Base-by-base conservation (phyloP, 1,140 invertebrate species). In the Drosophila dunni region DNA sequence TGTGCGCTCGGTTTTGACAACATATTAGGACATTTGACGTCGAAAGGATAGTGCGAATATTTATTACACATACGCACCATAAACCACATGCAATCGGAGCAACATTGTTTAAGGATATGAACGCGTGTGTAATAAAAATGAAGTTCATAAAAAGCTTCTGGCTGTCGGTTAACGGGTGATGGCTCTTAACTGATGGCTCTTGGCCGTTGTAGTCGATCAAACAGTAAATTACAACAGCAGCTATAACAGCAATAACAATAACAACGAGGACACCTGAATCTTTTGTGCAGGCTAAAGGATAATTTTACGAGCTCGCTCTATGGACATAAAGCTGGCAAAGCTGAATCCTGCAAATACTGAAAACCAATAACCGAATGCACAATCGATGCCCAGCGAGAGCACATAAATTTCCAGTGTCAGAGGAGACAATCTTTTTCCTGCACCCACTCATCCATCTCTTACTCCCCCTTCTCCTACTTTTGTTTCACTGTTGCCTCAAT, bases 61-160 rank as follows among this genome's bases (percentile, higher is more conserved):
- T 79, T 82, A 89, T 84, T 88, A 72, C 83, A 53, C 65, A 84
- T 89, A 89, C 75, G 84, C 84, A 62, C 65, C 84, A 84, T 89
- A 89, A 90, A 89, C 67, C 70, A 46, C 69, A 63, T 46, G 70
- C 51, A 89, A 71, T 56, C 75, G 65, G 50, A 11, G 64, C 64
- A 71, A 86, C 84, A 80, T 83, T 89, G 83, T 86, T 54, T 44
- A 50, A 40, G 45, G 68, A 76, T 79, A 82, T 77, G 78, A 72
- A 62, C 46, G 66, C 56, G 53, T 58, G 63, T 62, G 63, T 75
- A 80, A 89, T 89, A 90, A 88, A 88, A 88, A 50, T 56, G 56
- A 72, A 70, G 72, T 71, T 80, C 76, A 75, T 83, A 77, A 88
- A 82, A 62, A 24, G 15, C 48, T 54, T 38, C 48, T 53, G 38